Evolutionary conservation across 2,797 vertebrate genomes (phyloP).

Genomic region (Squalus acanthias): DNA sequence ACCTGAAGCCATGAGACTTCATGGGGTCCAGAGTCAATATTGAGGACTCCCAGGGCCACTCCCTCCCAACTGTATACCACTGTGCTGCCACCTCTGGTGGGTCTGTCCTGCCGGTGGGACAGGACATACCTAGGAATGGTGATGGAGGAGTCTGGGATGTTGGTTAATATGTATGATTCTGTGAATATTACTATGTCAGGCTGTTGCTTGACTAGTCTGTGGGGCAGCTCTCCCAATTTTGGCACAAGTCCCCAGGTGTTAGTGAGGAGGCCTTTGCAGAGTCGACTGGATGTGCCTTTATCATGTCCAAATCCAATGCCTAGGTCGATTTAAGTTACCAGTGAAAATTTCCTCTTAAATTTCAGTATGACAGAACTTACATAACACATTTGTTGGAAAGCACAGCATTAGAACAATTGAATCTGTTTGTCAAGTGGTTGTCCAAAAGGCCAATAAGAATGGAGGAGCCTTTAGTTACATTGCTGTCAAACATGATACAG

Average conservation of each 20-base stretch:
- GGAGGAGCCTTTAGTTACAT: background rate
- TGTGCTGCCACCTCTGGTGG: background rate
- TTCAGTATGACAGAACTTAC: background rate
- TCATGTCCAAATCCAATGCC: background rate
- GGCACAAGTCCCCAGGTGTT: background rate
- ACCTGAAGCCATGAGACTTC: background rate
- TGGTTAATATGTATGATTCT: background rate
- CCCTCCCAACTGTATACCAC: too few relatives aligned
- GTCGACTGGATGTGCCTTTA: background rate
- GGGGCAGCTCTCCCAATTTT: background rate
- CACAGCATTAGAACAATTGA: slow-evolving; percentile 8
- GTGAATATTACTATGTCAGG: background rate
- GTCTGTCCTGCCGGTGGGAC: background rate
- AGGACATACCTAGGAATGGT: background rate
- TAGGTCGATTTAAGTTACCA: background rate
- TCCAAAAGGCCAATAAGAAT: background rate
- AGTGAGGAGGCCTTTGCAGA: background rate
- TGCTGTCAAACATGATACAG: background rate
- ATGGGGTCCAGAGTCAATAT: background rate
- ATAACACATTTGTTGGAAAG: background rate
- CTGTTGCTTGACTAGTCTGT: background rate
- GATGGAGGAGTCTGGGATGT: background rate
- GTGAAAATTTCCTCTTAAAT: background rate
- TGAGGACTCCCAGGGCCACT: background rate
- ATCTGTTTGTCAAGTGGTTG: background rate